Base-by-base conservation (phyloP, 2,888 invertebrate genomes). In the Uropetala carovei region DNA sequence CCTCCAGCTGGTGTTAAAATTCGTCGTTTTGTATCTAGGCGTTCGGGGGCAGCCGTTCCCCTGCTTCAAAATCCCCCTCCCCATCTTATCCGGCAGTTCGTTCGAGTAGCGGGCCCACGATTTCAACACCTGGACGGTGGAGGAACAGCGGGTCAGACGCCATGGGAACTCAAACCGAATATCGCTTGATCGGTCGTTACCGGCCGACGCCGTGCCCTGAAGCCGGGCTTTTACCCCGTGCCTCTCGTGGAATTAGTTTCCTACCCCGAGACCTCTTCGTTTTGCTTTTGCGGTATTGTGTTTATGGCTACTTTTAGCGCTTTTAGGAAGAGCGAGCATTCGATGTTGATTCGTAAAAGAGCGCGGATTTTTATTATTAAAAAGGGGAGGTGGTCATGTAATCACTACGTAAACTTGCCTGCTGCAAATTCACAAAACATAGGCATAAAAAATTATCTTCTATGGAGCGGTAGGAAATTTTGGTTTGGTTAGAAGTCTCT, bases 31-130 rank as follows among this genome's bases (percentile, higher is more conserved):
- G 60, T 27, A 10, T 30, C 86, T 10, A 86, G 27, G 86, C 60
- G 22, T 22, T 60, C 27, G 22, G 27, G 75, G 27, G 16, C 86
- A 60, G 86, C 86, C 86, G 86, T 75, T 16, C 83, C 57, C 60
- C 86, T 86, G 59, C 86, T 60, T 30, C 86, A 18, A 16, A 86
- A 60, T 30, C 86, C 86, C 86, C 60, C 86, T 59, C 60, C 75
- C 27, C 27, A 18, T 75, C 75, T 43, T 43, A 5, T 5, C 1
- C 59, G 27, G 59, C 22, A 85, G 85, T 86, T 60, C 9, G 59
- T 86, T 85, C 59, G 85, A n/a, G 59, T 30, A 60, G 58, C 27
- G 60, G 22, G 30, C 30, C 60, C 18, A 27, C 22, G 60, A 30
- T 86, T 86, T 60, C 60, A 86, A 60, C 60, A 60, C 86, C 86